phyloP scores from a whole-genome alignment of 2,113 vertebrate genomes.

The Connochaetes taurinus region DNA sequence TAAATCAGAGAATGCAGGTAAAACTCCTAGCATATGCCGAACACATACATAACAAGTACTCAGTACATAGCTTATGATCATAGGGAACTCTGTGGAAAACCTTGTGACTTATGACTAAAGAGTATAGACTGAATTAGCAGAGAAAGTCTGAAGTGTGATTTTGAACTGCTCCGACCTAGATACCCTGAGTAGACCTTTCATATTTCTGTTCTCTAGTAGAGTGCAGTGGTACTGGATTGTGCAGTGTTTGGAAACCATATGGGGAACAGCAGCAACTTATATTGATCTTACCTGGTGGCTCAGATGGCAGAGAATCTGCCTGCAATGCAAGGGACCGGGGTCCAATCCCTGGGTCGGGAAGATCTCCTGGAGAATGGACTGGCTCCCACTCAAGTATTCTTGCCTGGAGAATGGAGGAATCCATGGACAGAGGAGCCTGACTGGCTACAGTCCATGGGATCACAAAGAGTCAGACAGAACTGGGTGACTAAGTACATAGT shows the following conservation, averaged over 20 bases:
- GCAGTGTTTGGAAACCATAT: background rate
- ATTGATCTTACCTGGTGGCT: background rate
- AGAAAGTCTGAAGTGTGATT: background rate
- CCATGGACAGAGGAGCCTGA: background rate
- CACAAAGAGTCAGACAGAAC: background rate
- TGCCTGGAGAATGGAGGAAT: background rate
- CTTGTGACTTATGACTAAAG: background rate
- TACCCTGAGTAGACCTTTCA: background rate
- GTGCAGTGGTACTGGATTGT: background rate
- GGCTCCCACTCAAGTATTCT: background rate
- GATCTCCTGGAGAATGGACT: background rate
- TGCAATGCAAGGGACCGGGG: background rate
- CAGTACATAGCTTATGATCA: slow-evolving; percentile 56
- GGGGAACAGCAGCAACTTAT: background rate
- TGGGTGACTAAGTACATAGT: background rate
- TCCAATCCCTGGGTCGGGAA: background rate
- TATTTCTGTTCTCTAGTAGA: background rate
- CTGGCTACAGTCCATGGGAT: background rate
- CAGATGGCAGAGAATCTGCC: background rate
- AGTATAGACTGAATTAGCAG: background rate
- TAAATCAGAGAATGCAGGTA: background rate
- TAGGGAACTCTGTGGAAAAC: background rate
- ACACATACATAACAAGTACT: slow-evolving; percentile 60
- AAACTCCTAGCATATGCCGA: slow-evolving; percentile 46
- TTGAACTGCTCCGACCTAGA: background rate